Base-by-base conservation (phyloP, 2,113 vertebrate species). In the Camelus bactrianus region DNA sequence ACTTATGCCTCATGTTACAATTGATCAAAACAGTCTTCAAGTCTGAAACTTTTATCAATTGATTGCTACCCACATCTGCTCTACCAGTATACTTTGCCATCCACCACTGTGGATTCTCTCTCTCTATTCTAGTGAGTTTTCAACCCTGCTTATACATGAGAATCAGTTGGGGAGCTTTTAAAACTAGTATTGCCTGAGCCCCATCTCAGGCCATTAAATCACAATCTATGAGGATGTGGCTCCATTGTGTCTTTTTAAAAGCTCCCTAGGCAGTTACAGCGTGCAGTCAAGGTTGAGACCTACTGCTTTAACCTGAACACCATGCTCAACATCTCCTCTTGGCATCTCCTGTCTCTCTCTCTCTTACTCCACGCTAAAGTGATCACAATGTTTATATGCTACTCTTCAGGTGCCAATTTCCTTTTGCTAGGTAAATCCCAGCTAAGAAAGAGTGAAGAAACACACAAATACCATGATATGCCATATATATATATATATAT, bases 141-240 rank as follows among this genome's bases (percentile, higher is more conserved):
- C 72, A 96, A 77, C 52, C 7, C 62, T 15, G 35, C 19, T 82
- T 60, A 30, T 13, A 50, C 42, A 42, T 69, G 62, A 81, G 58
- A 54, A 58, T 77, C 91, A 82, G 20, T 35, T 15, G 5, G 48
- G 91, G 77, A 95, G 83, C 48, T 81, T 67, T 96, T 65, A 93
- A 77, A 79, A 89, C n/a, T 62, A 95, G 83, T 83, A 87, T 62
- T 82, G 24, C 58, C 50, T 73, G 73, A 89, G 46, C 24, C 70
- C 64, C 58, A 89, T 69, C n/a, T 64, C 65, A 89, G 46, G 38
- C 12, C 84, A 91, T 96, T 91, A 87, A 95, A 97, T 69, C 69
- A 91, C 65, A 60, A 76, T 64, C 24, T 35, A 17, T 14, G 32
- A 91, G 56, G 87, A 42, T n/a, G 77, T 64, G 35, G 11, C 28